Conservation (phyloP, 2,797 vertebrate genomes). For the Emys orbicularis region DNA sequence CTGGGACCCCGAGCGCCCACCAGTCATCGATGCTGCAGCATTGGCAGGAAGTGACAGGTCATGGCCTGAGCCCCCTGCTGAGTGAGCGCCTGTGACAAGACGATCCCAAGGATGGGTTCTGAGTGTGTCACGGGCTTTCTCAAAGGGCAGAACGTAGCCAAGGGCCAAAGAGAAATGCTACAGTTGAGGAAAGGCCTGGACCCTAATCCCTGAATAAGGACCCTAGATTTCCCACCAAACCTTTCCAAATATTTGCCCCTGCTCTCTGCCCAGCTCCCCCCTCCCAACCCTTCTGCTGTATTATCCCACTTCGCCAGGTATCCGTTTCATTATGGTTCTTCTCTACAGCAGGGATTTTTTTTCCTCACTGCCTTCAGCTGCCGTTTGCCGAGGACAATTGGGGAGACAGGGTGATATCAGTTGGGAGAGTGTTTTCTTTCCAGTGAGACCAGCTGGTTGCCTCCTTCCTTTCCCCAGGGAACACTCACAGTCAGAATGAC, state of each 20-base stretch:
- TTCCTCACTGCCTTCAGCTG: too few species aligned
- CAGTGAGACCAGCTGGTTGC: not conserved
- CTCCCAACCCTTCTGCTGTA: not conserved
- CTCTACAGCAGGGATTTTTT: too few species aligned
- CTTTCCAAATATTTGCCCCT: not conserved
- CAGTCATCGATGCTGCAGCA: not conserved
- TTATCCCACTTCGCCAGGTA: too few species aligned
- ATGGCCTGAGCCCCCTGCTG: not conserved
- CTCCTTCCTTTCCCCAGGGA: not conserved
- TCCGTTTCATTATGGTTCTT: too few species aligned
- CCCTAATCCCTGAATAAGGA: not conserved
- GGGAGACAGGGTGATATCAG: too few species aligned
- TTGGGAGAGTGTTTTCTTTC: not conserved
- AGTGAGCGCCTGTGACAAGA: not conserved
- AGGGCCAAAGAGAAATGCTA: not conserved
- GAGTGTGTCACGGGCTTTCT: not conserved
- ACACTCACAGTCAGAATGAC: not conserved
- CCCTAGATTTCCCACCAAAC: not conserved
- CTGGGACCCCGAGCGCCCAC: not conserved
- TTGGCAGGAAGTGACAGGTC: not conserved
- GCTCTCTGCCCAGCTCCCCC: not conserved
- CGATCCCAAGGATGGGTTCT: not conserved
- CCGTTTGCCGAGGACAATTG: too few species aligned
- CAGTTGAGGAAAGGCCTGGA: not conserved
- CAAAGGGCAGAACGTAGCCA: not conserved